A percentile compares a stretch with the other conserved stretches of the same genome.
Evolutionary conservation across 2,888 invertebrate genomes (phyloP).

Genomic region (Heliconius aoede): DNA sequence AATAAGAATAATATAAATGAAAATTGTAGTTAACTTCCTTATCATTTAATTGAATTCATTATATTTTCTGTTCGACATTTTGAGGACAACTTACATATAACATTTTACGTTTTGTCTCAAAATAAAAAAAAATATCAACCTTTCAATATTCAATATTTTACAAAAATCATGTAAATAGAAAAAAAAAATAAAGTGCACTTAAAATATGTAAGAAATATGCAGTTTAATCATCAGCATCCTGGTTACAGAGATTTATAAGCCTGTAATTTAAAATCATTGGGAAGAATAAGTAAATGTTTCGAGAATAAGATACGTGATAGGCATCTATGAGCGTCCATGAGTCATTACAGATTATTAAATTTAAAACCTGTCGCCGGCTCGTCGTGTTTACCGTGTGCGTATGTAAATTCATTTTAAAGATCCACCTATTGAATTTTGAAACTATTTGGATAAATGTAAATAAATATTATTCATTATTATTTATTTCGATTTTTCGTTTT

Average conservation of each 20-base stretch:
- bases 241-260: neutral
- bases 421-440: neutral
- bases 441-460: neutral
- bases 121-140: neutral
- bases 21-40: conserved; percentile 34
- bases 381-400: conserved; percentile 6
- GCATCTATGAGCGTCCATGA: conserved; percentile 55
- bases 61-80: conserved; percentile 17
- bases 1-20: conserved; percentile 24
- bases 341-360: conserved; percentile 47
- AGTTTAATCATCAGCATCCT: conserved; percentile 3
- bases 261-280: conserved; percentile 18
- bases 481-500: neutral
- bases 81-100: neutral
- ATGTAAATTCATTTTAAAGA: conserved; percentile 19
- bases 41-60: conserved; percentile 45
- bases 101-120: neutral
- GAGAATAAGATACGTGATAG: conserved; percentile 61
- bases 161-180: neutral
- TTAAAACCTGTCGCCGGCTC: conserved; percentile 19
- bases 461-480: neutral
- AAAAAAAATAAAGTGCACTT: neutral
- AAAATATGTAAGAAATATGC: neutral
- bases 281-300: conserved; percentile 43
- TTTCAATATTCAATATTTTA: neutral